Base-by-base conservation (phyloP, 2,888 invertebrate species). In the Gnatocerus cornutus region DNA sequence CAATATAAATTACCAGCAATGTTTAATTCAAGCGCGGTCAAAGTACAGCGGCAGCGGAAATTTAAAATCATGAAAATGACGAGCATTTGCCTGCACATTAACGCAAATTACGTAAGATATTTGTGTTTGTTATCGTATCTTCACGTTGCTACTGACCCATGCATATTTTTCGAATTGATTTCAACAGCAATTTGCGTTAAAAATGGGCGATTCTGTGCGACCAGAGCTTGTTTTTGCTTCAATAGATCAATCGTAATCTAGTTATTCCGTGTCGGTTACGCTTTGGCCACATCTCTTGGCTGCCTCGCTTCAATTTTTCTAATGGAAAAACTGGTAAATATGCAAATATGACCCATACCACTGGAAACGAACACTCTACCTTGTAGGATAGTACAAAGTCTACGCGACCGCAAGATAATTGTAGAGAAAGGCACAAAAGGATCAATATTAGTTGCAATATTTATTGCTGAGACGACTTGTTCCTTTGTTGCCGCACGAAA, bases 361-460 rank as follows among this genome's bases (percentile, higher is more conserved):
- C 30, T 45, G 41, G 5, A 43, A 56, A 41, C 12, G 55, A 41
- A 33, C 45, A 16, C 59, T 46, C 41, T 62, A 62, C 62, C 62
- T 50, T 41, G 48, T 12, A 62, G 37, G 39, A 50, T 33, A 37
- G 41, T 62, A 50, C 50, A 62, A 59, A 59, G 46, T 59, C 59
- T 59, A 58, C 16, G 39, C 55, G 30, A 46, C 37, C 50, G 39
- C 37, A 48, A 21, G 48, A 61, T 61, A 46, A 48, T 48, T 61
- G 59, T 61, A 21, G 50, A 48, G 50, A 50, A 41, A 52, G 41
- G 62, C 62, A 58, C 45, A 33, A 46, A 59, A 59, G 59, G 46
- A 59, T 59, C 59, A 46, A 59, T 59, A 59, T 59, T 59, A 13
- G 59, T 59, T 59, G 59, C 59, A 59, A 59, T 46, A 59, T 59